These are phyloP conservation scores for Petrocephalus microphthalmus DNA, from an alignment of 2,113 vertebrate species.

Conservation along the genomic window DNA sequence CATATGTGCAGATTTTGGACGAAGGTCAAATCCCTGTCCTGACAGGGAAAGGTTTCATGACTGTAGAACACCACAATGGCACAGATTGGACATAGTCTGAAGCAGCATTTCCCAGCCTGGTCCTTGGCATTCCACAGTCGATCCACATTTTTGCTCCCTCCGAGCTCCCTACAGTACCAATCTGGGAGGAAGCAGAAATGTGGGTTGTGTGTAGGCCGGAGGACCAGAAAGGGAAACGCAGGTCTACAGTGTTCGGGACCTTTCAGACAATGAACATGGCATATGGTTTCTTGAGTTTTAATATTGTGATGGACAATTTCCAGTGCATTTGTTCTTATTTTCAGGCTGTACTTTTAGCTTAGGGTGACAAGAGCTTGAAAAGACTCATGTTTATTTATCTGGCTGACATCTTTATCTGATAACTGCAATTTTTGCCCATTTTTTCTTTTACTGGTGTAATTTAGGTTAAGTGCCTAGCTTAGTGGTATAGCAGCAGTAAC, in stretches of 20 bases:
- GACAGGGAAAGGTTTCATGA: not conserved
- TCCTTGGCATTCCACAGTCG: too few species aligned
- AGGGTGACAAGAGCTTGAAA: not conserved
- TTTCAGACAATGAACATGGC: not conserved
- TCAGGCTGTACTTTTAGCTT: not conserved
- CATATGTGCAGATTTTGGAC: not conserved
- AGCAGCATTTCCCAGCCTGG: not conserved
- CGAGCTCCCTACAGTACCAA: too few species aligned
- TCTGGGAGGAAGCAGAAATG: too few species aligned
- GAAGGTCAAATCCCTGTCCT: not conserved
- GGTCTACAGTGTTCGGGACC: not conserved
- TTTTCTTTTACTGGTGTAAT: not conserved
- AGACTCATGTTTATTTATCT: not conserved
- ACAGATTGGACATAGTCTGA: not conserved
- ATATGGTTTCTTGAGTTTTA: not conserved
- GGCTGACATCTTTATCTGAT: conserved; percentile 6
- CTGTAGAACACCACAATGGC: not conserved
- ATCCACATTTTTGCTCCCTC: too few species aligned
- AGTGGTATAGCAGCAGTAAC: not conserved
- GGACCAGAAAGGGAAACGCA: too few species aligned
- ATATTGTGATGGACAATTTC: not conserved
- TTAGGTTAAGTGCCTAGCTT: not conserved
- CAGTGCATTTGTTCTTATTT: not conserved
- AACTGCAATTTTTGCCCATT: not conserved
- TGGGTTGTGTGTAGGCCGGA: too few species aligned